phyloP scores from a whole-genome alignment of 2,113 vertebrate species.

The Dasyurus viverrinus region DNA sequence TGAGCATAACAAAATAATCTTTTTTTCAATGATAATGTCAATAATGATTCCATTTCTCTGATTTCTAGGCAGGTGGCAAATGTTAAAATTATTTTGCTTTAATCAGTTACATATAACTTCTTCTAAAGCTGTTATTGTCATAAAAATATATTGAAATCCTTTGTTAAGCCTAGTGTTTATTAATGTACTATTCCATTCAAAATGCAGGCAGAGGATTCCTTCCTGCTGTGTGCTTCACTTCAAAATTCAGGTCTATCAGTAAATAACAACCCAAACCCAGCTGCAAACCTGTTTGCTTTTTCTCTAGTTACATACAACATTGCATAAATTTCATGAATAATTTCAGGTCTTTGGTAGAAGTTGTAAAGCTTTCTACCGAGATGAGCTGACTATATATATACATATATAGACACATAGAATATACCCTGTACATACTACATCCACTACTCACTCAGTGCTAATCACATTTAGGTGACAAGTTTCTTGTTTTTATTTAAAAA shows the following conservation, averaged over 20 bases:
- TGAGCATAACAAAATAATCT: constrained; percentile 5
- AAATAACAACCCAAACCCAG: constrained; percentile 49
- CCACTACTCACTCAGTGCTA: background rate
- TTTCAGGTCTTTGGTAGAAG: background rate
- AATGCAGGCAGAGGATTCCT: constrained; percentile 49
- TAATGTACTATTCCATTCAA: constrained; percentile 57
- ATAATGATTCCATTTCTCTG: constrained; percentile 54
- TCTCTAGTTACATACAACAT: constrained; percentile 56
- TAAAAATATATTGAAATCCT: constrained; percentile 58
- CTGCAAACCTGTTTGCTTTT: constrained; percentile 31
- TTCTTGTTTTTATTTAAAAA: constrained; percentile 32
- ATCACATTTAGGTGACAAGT: background rate
- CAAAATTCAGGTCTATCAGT: constrained; percentile 59
- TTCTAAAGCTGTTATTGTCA: constrained; percentile 73
- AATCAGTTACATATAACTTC: constrained; percentile 61
- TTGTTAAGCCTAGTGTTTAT: constrained; percentile 57
- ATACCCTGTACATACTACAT: background rate
- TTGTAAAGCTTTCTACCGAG: constrained; percentile 4
- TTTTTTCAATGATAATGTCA: constrained; percentile 31
- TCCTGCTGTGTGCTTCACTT: constrained; percentile 64
- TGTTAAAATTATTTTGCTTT: constrained; percentile 27
- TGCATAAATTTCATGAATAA: constrained; percentile 17
- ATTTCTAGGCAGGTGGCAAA: constrained; percentile 57
- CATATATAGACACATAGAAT: background rate
- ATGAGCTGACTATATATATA: background rate